Evolutionary conservation across 2,888 invertebrate genomes (phyloP).

Genomic region (Cantharis rufa): DNA sequence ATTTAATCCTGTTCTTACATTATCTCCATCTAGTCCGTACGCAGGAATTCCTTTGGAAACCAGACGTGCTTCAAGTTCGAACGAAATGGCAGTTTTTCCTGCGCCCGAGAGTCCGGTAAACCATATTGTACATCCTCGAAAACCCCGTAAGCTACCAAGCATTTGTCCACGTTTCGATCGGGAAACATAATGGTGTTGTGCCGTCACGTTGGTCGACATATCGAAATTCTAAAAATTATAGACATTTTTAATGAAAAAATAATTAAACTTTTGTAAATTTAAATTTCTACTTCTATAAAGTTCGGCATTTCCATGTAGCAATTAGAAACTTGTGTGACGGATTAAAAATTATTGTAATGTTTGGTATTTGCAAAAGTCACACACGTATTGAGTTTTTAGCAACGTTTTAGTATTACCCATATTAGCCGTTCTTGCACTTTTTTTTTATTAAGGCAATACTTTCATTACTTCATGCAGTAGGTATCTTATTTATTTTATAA

Average conservation of each 20-base stretch:
- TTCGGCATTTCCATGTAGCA: background rate
- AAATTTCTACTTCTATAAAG: background rate
- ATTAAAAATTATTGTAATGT: background rate
- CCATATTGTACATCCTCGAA: slow-evolving; percentile 96
- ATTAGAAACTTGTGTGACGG: background rate
- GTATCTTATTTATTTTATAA: background rate
- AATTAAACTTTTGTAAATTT: background rate
- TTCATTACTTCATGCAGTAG: background rate
- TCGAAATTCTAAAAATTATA: slow-evolving; percentile 59
- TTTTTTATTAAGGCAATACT: background rate
- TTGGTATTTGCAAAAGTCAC: background rate
- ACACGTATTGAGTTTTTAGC: slow-evolving; percentile 1
- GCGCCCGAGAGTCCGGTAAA: slow-evolving; percentile 92
- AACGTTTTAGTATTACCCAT: background rate
- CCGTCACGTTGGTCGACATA: slow-evolving; percentile 92
- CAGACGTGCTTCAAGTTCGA: slow-evolving; percentile 93
- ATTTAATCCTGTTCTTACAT: slow-evolving; percentile 93
- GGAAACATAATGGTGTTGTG: slow-evolving; percentile 93
- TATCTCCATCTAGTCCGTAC: slow-evolving; percentile 97
- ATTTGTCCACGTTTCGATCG: slow-evolving; percentile 90
- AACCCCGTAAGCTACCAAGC: slow-evolving; percentile 84
- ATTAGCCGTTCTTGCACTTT: background rate
- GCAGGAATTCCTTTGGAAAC: slow-evolving; percentile 89
- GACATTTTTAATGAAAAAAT: background rate
- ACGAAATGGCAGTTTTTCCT: slow-evolving; percentile 97